Base-by-base conservation (phyloP, 2,113 vertebrate species). In the Kobus ellipsiprymnus region DNA sequence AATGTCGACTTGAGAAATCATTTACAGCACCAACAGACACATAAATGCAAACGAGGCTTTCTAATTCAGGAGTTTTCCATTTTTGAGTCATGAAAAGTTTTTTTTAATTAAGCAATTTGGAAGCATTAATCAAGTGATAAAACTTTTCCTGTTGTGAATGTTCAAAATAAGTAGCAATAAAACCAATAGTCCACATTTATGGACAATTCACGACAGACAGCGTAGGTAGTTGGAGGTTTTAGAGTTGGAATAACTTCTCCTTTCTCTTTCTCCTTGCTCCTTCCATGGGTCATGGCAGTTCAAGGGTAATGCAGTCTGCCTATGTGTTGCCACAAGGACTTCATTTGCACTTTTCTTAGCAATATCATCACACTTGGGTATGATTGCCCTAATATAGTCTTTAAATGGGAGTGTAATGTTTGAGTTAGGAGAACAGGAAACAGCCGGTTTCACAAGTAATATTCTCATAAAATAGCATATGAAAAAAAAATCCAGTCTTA, bases 21-120 rank as follows among this genome's bases (percentile, higher is more conserved):
- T 87, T 96, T 97, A 84, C 19, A 78, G 67, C 46, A 59, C 48
- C 44, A 67, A 60, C 30, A 94, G 77, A 78, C 52, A 92, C 29
- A 85, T 60, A 77, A 64, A 88, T 48, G 77, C 67, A 60, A 87
- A 88, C 0, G 4, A 89, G 44, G 17, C n/a, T 83, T 90, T 84
- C 87, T 87, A 92, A 96, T 84, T 91, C n/a, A 80, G 46, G 46
- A 93, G 12, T 77, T 95, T 97, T 97, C 90, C 81, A 48, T 80
- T 97, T 91, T 74, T 62, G 90, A 88, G 9, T 92, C 33, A 84
- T 83, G 52, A 91, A 96, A 90, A 71, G 27, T 88, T 71, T 96
- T 57, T 57, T 62, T n/a, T 19, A 83, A 71, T 97, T 44, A 93
- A 97, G 71, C 6, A 19, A 59, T 87, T 64, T 74, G 46, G 55